Percentiles rank a stretch among this genome's conserved stretches.
phyloP scores from a whole-genome alignment of 2,797 vertebrate species.

The Pampus argenteus region DNA sequence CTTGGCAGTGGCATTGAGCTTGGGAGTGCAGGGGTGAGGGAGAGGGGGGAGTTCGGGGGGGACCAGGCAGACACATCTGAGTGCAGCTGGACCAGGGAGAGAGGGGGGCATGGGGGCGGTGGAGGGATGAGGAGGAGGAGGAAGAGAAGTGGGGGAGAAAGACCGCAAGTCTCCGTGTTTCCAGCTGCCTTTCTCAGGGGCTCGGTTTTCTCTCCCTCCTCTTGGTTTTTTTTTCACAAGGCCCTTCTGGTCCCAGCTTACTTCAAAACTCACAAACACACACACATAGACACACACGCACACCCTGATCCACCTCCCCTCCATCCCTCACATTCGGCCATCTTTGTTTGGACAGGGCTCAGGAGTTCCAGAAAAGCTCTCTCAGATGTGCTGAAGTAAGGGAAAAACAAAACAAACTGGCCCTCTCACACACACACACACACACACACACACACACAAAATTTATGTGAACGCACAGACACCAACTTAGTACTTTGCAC shows the following conservation, averaged over 20 bases:
- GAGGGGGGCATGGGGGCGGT: constrained; percentile 37
- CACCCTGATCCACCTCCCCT: constrained; percentile 84
- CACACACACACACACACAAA: constrained; percentile 54
- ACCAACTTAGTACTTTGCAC: constrained; percentile 66
- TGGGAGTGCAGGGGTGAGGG: constrained; percentile 62
- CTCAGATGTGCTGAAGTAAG: constrained; percentile 91
- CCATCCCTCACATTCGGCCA: constrained; percentile 87
- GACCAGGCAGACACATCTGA: constrained; percentile 92
- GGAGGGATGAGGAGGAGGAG: constrained; percentile 38
- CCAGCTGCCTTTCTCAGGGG: constrained; percentile 94
- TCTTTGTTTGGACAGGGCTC: constrained; percentile 94
- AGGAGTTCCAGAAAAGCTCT: constrained; percentile 90
- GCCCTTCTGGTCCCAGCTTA: constrained; percentile 81
- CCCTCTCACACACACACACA: constrained; percentile 64
- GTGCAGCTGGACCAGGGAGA: constrained; percentile 90
- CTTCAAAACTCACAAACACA: constrained; percentile 76
- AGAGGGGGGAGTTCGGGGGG: constrained; percentile 64
- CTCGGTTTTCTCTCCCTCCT: constrained; percentile 90
- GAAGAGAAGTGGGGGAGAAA: constrained; percentile 52
- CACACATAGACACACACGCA: constrained; percentile 19
- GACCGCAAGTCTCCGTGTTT: constrained; percentile 93
- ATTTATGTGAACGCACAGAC: constrained; percentile 63
- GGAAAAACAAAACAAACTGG: constrained; percentile 88
- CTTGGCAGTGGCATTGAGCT: constrained; percentile 88
- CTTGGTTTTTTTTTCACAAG: constrained; percentile 81